phyloP scores from a whole-genome alignment of 1,140 invertebrate genomes.

The Drosophila repletoides region DNA sequence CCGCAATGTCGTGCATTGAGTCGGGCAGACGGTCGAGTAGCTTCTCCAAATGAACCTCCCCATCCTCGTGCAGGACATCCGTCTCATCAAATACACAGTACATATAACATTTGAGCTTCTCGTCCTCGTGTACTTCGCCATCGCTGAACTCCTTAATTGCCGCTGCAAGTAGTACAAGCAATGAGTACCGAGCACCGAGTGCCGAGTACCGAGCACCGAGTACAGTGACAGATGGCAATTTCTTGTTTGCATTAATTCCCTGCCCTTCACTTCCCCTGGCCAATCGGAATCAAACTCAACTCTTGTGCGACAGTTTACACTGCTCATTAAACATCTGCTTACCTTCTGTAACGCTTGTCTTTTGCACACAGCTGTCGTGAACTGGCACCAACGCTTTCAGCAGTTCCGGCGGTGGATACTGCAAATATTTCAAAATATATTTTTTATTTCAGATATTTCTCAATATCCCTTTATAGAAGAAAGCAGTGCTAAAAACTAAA shows the following conservation, averaged over 20 bases:
- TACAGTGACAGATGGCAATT: slow-evolving; percentile 16
- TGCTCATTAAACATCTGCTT: slow-evolving; percentile 22
- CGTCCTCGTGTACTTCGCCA: slow-evolving; percentile 65
- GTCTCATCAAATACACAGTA: slow-evolving; percentile 65
- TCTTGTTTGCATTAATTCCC: slow-evolving; percentile 16
- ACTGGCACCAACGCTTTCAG: slow-evolving; percentile 45
- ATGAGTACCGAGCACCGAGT: background rate
- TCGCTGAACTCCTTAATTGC: slow-evolving; percentile 74
- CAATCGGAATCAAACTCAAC: slow-evolving; percentile 9
- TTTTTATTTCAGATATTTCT: background rate
- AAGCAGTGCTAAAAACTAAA: no score
- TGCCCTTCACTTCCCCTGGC: no score
- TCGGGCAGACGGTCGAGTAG: slow-evolving; percentile 51
- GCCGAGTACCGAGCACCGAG: background rate
- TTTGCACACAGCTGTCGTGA: slow-evolving; percentile 51
- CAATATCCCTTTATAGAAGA: no score
- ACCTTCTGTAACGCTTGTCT: slow-evolving; percentile 63
- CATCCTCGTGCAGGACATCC: slow-evolving; percentile 61
- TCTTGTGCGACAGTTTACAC: background rate
- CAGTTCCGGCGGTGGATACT: slow-evolving; percentile 64
- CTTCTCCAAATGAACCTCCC: slow-evolving; percentile 63
- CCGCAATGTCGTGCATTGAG: slow-evolving; percentile 62
- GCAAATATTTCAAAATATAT: background rate
- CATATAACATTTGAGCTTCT: slow-evolving; percentile 67
- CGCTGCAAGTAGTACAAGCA: slow-evolving; percentile 32